These are phyloP conservation scores for Chiroxiphia lanceolata DNA, from an alignment of 2,797 vertebrate species.

Conservation along the genomic window DNA sequence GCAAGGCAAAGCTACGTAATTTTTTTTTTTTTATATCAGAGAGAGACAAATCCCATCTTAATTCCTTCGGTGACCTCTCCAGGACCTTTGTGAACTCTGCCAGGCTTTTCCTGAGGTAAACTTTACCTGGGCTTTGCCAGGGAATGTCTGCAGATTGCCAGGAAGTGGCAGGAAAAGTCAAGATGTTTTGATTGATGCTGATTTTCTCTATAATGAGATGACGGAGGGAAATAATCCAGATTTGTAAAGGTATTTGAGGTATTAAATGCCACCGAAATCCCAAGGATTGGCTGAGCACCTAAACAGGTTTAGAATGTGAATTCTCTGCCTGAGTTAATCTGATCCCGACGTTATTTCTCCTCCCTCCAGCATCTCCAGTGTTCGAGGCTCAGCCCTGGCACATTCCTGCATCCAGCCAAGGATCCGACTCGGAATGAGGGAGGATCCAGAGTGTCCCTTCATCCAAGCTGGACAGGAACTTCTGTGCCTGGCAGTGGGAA, in stretches of 20 bases:
- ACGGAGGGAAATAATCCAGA: neutral
- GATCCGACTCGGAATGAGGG: slow-evolving; percentile 49
- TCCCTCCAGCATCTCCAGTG: slow-evolving; percentile 18
- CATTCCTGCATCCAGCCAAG: slow-evolving; percentile 9
- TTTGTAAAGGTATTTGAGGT: neutral
- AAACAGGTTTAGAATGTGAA: neutral
- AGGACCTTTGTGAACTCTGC: neutral
- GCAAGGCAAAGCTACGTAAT: neutral
- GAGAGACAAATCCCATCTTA: neutral
- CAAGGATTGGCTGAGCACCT: neutral
- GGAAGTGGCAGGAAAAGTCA: neutral
- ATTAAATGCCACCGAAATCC: neutral
- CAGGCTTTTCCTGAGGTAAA: neutral
- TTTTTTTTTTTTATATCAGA: neutral
- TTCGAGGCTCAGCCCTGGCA: slow-evolving; percentile 68
- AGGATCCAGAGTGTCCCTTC: neutral
- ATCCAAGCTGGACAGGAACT: neutral
- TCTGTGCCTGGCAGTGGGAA: neutral
- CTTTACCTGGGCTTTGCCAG: neutral
- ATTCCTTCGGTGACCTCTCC: neutral
- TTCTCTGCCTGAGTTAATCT: neutral
- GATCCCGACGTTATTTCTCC: neutral
- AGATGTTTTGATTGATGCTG: neutral
- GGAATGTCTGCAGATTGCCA: neutral
- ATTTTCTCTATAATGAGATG: neutral